phyloP scores from a whole-genome alignment of 2,797 vertebrate species.

The Sebastes hubbsi region DNA sequence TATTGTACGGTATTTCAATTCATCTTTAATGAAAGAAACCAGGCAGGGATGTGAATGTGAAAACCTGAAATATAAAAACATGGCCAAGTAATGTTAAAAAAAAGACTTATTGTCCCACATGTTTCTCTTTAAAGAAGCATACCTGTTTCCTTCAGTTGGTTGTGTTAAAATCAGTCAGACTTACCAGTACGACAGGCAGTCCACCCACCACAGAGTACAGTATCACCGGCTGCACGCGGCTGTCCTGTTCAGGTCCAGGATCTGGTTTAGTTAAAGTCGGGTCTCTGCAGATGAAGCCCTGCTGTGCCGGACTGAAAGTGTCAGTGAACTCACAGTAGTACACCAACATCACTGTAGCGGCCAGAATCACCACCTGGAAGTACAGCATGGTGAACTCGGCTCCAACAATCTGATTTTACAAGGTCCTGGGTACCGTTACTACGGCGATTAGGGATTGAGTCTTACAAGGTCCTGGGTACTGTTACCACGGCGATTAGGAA shows the following conservation, averaged over 20 bases:
- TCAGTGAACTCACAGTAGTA: slow-evolving; percentile 96
- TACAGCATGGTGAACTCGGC: slow-evolving; percentile 76
- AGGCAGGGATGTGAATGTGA: neutral
- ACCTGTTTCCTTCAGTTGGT: neutral
- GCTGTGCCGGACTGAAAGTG: slow-evolving; percentile 90
- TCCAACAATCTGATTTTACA: neutral
- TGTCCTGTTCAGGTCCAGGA: slow-evolving; percentile 89
- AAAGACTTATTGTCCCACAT: neutral
- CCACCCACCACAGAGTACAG: slow-evolving; percentile 90
- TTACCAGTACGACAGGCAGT: slow-evolving; percentile 90
- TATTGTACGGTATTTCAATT: neutral
- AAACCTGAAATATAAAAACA: neutral
- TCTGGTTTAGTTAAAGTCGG: slow-evolving; percentile 88
- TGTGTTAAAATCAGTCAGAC: slow-evolving; percentile 44
- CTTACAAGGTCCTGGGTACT: neutral
- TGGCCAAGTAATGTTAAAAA: neutral
- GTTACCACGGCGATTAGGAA: neutral
- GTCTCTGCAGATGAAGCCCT: slow-evolving; percentile 93
- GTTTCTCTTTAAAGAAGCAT: neutral
- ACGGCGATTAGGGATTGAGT: too few relatives aligned
- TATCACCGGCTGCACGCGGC: slow-evolving; percentile 87
- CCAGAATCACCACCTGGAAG: slow-evolving; percentile 91
- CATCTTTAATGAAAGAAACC: neutral
- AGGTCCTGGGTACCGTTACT: neutral
- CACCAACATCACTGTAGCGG: slow-evolving; percentile 90